phyloP scores from a whole-genome alignment of 1,140 invertebrate genomes.

The Drosophila kurseongensis region DNA sequence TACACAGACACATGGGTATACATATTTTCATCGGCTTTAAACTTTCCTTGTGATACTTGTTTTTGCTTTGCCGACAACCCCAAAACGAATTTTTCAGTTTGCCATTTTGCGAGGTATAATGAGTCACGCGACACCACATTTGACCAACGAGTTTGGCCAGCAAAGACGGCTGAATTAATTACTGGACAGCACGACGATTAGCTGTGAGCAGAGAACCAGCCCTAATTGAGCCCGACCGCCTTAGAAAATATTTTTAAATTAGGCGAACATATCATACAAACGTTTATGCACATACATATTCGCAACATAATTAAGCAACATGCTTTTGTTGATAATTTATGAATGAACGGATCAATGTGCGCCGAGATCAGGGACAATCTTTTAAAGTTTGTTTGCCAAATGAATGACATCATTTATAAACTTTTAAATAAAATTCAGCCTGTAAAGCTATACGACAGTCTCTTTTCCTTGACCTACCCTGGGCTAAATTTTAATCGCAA shows the following conservation, averaged over 20 bases:
- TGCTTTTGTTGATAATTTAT: conserved; percentile 25
- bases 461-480: conserved; percentile 27
- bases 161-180: conserved; percentile 47
- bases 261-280: conserved; percentile 19
- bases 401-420: conserved; percentile 40
- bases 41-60: conserved; percentile 11
- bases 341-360: conserved; percentile 31
- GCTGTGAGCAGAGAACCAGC: conserved; percentile 28
- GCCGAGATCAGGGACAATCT: conserved; percentile 41
- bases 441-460: conserved; percentile 3
- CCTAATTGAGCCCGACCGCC: conserved; percentile 35
- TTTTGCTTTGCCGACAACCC: conserved; percentile 15
- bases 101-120: conserved; percentile 34
- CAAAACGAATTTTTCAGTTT: conserved; percentile 17
- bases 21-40: neutral
- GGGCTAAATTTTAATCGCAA: neutral
- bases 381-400: conserved; percentile 9
- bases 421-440: conserved; percentile 12
- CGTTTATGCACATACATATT: conserved; percentile 14
- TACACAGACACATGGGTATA: neutral
- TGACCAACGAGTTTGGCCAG: conserved; percentile 43
- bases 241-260: conserved; percentile 39
- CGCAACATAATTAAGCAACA: conserved; percentile 25
- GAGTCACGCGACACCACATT: conserved; percentile 39
- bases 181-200: conserved; percentile 28